Conservation (phyloP, 2,113 vertebrate genomes). For the Aegithalos caudatus region DNA sequence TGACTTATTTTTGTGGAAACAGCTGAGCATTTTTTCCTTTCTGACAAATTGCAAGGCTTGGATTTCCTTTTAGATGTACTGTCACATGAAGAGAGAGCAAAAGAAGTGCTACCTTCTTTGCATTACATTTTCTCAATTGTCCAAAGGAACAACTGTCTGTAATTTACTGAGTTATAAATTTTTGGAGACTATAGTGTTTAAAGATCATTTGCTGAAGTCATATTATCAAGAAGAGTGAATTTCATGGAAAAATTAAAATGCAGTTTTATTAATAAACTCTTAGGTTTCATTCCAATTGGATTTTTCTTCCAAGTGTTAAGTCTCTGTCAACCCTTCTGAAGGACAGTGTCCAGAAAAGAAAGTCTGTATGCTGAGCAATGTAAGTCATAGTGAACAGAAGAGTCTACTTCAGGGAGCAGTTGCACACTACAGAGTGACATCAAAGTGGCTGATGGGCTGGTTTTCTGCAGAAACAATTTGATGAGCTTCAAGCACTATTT, state of each 20-base stretch:
- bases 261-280: not conserved
- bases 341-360: not conserved
- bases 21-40: not conserved
- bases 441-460: not conserved
- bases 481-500: not conserved
- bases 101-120: not conserved
- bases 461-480: not conserved
- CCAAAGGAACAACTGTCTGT: not conserved
- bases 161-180: not conserved
- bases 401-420: not conserved
- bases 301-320: not conserved
- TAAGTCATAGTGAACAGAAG: not conserved
- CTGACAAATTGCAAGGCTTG: not conserved
- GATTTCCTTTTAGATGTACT: not conserved
- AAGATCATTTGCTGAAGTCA: not conserved
- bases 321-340: not conserved
- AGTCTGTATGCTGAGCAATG: not conserved
- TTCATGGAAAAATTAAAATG: not conserved
- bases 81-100: not conserved
- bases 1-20: not conserved
- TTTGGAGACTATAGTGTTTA: not conserved
- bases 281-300: not conserved
- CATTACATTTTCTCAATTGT: not conserved
- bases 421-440: not conserved
- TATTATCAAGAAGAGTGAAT: not conserved